Percentiles rank a stretch among this genome's conserved stretches.
Evolutionary conservation across 2,113 vertebrate species (phyloP).

Genomic region (Steatornis caripensis): DNA sequence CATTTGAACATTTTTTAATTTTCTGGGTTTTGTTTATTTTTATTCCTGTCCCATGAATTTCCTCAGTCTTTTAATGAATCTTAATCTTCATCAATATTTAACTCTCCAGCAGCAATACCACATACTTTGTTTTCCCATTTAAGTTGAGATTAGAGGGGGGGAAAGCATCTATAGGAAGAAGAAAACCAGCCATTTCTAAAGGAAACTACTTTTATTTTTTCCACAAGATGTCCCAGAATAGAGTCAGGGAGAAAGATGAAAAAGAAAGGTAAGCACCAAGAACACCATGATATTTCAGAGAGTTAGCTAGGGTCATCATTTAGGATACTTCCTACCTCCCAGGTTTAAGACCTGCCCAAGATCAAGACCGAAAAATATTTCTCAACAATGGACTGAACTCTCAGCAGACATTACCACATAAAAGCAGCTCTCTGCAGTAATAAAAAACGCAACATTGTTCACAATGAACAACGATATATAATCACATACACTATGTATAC

Average conservation of each 20-base stretch:
- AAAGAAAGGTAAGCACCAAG: neutral
- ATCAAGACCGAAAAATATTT: neutral
- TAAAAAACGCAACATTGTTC: neutral
- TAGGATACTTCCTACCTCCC: neutral
- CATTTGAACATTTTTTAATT: neutral
- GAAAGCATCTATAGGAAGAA: neutral
- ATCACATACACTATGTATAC: neutral
- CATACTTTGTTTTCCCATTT: slow-evolving; percentile 29
- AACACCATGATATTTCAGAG: neutral
- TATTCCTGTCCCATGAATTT: slow-evolving; percentile 30
- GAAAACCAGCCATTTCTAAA: slow-evolving; percentile 1
- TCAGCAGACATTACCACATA: neutral
- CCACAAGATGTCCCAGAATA: neutral
- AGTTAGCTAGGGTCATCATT: neutral
- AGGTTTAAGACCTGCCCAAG: neutral
- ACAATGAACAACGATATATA: neutral
- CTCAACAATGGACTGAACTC: neutral
- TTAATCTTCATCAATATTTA: slow-evolving; percentile 60
- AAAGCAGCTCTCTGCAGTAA: neutral
- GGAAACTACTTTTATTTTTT: slow-evolving; percentile 20
- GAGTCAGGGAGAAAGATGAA: neutral
- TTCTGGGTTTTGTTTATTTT: slow-evolving; percentile 43
- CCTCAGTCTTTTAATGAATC: slow-evolving; percentile 36
- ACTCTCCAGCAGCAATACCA: slow-evolving; percentile 31
- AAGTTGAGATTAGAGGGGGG: neutral